These are phyloP conservation scores for Lepidurus couesii DNA, from an alignment of 1,140 invertebrate genomes.

Conservation along the genomic window DNA sequence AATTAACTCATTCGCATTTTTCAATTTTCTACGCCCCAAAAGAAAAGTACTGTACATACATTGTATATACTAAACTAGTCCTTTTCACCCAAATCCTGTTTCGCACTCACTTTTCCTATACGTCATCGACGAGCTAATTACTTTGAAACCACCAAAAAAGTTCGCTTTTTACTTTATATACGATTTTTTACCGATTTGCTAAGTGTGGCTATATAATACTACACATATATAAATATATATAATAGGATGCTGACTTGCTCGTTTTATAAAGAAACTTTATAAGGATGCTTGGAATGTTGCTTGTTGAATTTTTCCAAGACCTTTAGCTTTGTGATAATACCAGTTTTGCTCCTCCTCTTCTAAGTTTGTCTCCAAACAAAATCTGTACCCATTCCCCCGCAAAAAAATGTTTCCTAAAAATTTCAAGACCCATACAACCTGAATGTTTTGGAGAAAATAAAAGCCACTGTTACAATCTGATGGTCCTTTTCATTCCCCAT, in stretches of 20 bases:
- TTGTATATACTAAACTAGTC: not conserved
- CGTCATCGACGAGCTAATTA: not conserved
- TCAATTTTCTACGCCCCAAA: not conserved
- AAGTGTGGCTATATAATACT: not conserved
- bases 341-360: not conserved
- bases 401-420: not conserved
- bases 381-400: not conserved
- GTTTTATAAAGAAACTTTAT: slow-evolving; percentile 12
- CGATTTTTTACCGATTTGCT: slow-evolving; percentile 5
- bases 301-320: not conserved
- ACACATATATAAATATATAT: not conserved
- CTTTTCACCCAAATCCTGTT: not conserved
- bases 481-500: not conserved
- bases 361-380: not conserved
- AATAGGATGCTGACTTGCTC: not conserved
- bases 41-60: not conserved
- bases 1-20: not conserved
- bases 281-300: not conserved
- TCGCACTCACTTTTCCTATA: slow-evolving; percentile 1
- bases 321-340: slow-evolving; percentile 10
- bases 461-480: not conserved
- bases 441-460: slow-evolving; percentile 22
- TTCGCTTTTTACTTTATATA: slow-evolving; percentile 15
- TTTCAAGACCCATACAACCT: not conserved
- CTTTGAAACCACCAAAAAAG: not conserved